Evolutionary conservation across 2,888 invertebrate species (phyloP).

Genomic region (Microplitis deprimator): DNA sequence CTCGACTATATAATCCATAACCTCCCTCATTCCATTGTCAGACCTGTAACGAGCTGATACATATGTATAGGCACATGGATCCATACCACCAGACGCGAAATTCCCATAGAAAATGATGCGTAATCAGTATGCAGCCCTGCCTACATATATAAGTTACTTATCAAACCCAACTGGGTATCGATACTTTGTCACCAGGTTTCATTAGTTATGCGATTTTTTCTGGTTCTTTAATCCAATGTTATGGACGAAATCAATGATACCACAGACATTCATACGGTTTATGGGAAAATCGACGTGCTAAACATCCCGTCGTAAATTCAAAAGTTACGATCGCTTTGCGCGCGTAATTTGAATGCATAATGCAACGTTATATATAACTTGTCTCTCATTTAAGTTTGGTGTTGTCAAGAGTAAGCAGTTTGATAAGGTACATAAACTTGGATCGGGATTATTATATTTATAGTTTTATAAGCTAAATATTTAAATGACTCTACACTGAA

Average conservation of each 20-base stretch:
- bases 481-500: background rate
- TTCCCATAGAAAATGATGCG: background rate
- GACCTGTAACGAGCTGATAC: constrained; percentile 33
- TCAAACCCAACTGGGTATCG: too few relatives aligned
- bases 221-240: background rate
- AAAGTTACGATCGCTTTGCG: constrained; percentile 53
- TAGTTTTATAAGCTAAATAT: background rate
- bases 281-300: background rate
- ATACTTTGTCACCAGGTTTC: too few relatives aligned
- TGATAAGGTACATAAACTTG: background rate
- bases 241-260: background rate
- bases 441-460: constrained; percentile 16
- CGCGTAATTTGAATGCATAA: constrained; percentile 53
- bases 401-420: constrained; percentile 11
- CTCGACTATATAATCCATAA: constrained; percentile 27
- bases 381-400: constrained; percentile 52
- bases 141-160: too few relatives aligned
- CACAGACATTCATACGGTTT: constrained; percentile 43
- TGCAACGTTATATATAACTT: constrained; percentile 41
- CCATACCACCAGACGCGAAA: background rate
- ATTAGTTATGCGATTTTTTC: too few relatives aligned
- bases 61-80: constrained; percentile 2
- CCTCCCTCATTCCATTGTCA: constrained; percentile 43
- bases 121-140: too few relatives aligned
- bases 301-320: constrained; percentile 53